A percentile compares a stretch with the other conserved stretches of the same genome.
These are phyloP conservation scores for Lanius collurio DNA, from an alignment of 2,113 vertebrate species.

Conservation along the genomic window DNA sequence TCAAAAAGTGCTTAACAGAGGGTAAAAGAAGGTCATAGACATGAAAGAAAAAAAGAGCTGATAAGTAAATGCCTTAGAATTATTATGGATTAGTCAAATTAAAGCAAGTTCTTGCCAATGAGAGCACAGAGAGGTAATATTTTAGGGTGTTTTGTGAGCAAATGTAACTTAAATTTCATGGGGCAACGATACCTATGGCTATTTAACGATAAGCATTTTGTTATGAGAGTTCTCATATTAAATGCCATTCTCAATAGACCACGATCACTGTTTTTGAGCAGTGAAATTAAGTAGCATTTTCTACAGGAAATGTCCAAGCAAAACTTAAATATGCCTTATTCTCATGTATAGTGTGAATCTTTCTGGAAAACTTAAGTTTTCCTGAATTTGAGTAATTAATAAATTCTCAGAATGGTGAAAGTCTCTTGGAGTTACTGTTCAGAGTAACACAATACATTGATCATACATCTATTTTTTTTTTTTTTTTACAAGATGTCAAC, in stretches of 20 bases:
- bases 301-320: neutral
- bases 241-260: neutral
- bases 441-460: neutral
- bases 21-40: neutral
- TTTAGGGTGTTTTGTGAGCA: neutral
- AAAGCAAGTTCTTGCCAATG: neutral
- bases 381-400: neutral
- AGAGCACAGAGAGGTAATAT: neutral
- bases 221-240: neutral
- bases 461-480: neutral
- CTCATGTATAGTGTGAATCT: neutral
- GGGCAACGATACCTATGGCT: neutral
- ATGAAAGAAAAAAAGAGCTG: neutral
- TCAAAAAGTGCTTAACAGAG: neutral
- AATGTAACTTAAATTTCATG: neutral
- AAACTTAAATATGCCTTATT: neutral
- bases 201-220: neutral
- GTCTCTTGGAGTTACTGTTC: neutral
- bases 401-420: neutral
- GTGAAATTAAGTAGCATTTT: neutral
- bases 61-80: neutral
- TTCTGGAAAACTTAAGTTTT: neutral
- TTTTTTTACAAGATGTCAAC: slow-evolving; percentile 63
- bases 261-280: neutral
- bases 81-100: neutral